These are phyloP conservation scores for Actenoides hombroni DNA, from an alignment of 2,113 vertebrate genomes.

Conservation along the genomic window DNA sequence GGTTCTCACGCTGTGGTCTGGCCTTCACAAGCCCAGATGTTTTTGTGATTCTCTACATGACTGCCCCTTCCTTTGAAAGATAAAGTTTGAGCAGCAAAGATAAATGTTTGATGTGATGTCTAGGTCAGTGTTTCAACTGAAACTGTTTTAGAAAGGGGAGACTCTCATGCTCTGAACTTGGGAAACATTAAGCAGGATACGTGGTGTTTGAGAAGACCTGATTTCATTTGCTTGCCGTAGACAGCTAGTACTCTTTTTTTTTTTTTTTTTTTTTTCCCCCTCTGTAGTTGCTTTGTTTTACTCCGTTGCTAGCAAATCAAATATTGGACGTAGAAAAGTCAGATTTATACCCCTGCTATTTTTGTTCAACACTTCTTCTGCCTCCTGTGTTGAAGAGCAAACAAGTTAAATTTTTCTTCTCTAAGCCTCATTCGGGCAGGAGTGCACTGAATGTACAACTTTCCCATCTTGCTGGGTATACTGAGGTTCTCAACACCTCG, in stretches of 20 bases:
- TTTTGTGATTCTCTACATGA: background rate
- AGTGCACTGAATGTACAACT: background rate
- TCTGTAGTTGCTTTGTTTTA: slow-evolving; percentile 1
- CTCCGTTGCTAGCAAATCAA: slow-evolving; percentile 21
- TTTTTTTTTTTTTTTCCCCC: background rate
- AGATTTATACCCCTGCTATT: slow-evolving; percentile 32
- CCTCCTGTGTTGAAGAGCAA: background rate
- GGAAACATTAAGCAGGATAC: background rate
- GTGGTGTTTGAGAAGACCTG: background rate
- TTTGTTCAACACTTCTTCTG: slow-evolving; percentile 18
- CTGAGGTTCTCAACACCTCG: background rate
- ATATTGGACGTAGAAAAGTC: background rate
- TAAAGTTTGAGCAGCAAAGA: background rate
- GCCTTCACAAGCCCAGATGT: background rate
- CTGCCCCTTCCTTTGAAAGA: background rate
- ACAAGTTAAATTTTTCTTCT: background rate
- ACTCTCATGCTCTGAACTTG: background rate
- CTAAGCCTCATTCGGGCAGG: background rate
- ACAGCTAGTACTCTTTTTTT: background rate
- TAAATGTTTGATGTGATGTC: background rate
- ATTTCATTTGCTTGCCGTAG: background rate
- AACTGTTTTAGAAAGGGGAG: background rate
- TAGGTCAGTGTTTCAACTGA: background rate
- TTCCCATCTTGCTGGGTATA: background rate
- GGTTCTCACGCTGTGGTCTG: background rate